These are phyloP conservation scores for Nomia melanderi DNA, from an alignment of 1,140 invertebrate genomes.

Conservation along the genomic window DNA sequence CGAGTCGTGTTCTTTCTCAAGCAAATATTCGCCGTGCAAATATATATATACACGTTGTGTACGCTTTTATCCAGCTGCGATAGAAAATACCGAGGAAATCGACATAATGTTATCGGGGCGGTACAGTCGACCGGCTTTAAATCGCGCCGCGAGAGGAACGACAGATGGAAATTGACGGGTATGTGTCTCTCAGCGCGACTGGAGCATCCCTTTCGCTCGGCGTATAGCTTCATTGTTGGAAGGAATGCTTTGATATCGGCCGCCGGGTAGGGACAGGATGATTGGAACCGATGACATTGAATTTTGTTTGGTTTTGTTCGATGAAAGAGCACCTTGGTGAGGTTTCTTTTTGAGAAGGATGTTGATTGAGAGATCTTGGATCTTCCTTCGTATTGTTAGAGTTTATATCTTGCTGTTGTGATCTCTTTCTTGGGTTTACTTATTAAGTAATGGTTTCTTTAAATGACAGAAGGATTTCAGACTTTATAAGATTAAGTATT, in stretches of 20 bases:
- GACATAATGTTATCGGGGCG: slow-evolving; percentile 47
- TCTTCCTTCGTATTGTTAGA: no score
- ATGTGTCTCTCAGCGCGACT: not conserved
- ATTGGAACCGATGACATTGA: slow-evolving; percentile 17
- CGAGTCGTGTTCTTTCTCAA: slow-evolving; percentile 23
- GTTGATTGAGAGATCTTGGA: no score
- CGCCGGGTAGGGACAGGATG: not conserved
- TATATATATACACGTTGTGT: not conserved
- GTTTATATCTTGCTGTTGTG: no score
- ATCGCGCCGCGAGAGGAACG: slow-evolving; percentile 20
- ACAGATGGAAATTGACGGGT: slow-evolving; percentile 40
- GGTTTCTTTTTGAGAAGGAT: no score
- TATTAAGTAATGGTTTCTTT: no score
- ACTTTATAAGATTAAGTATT: no score
- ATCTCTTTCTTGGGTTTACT: no score
- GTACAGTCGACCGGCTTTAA: slow-evolving; percentile 46
- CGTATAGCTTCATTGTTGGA: not conserved
- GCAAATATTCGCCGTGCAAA: slow-evolving; percentile 46
- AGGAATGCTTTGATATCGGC: slow-evolving; percentile 22
- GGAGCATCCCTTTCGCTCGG: slow-evolving; percentile 7
- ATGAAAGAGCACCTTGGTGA: not conserved
- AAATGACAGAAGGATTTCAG: no score
- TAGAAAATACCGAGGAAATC: slow-evolving; percentile 52
- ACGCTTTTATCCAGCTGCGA: slow-evolving; percentile 8
- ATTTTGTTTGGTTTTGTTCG: slow-evolving; percentile 29